These are phyloP conservation scores for Argyrosomus japonicus DNA, from an alignment of 2,113 vertebrate species.

Conservation along the genomic window DNA sequence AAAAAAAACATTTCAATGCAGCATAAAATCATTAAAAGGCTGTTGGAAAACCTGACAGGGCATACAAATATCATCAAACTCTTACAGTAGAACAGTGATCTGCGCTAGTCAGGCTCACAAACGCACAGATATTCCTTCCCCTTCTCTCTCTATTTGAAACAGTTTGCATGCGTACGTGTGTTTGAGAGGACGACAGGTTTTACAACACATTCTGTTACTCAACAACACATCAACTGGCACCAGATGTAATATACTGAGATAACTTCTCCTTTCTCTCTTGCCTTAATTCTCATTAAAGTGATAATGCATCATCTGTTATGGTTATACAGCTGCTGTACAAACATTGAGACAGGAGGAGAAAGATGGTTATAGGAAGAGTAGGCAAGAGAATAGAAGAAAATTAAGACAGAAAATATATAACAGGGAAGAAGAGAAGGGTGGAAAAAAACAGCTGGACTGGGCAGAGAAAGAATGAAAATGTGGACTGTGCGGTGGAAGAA, in stretches of 20 bases:
- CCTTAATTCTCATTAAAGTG: slow-evolving; percentile 14
- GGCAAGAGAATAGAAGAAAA: not conserved
- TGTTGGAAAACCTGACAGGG: not conserved
- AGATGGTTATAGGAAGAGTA: slow-evolving; percentile 51
- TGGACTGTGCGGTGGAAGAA: slow-evolving; percentile 25
- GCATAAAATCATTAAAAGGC: not conserved
- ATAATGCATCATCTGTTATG: slow-evolving; percentile 2
- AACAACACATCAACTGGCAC: not conserved
- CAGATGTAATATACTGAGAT: slow-evolving; percentile 17
- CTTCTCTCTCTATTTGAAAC: slow-evolving; percentile 52
- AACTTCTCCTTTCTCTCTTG: not conserved
- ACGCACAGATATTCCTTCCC: not conserved
- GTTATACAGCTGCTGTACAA: not conserved
- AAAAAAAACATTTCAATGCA: not conserved
- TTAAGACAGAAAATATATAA: not conserved
- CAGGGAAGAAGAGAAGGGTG: not conserved
- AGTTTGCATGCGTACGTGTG: not conserved
- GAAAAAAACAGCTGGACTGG: slow-evolving; percentile 19
- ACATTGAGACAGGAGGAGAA: slow-evolving; percentile 3
- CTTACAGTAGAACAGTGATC: slow-evolving; percentile 48
- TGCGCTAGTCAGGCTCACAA: not conserved
- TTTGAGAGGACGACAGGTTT: not conserved
- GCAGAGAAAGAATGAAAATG: slow-evolving; percentile 28
- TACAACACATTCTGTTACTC: slow-evolving; percentile 18
- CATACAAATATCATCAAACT: slow-evolving; percentile 5